phyloP scores from a whole-genome alignment of 2,113 vertebrate genomes.

The Alligator sinensis region DNA sequence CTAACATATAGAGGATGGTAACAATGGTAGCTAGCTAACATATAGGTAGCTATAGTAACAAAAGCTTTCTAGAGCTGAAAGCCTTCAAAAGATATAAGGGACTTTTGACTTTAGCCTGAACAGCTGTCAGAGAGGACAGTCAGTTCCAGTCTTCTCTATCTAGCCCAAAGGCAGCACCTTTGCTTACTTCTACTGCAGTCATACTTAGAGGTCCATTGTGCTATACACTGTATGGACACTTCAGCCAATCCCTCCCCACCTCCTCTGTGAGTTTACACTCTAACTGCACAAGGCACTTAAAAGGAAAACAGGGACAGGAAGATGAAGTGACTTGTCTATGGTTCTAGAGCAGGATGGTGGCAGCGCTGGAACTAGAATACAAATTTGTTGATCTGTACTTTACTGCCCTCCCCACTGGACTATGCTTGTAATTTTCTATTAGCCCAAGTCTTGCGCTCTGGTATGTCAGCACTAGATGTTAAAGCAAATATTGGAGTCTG shows the following conservation, averaged over 20 bases:
- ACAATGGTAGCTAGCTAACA: too few species aligned
- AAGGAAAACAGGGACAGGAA: not conserved
- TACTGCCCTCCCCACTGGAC: not conserved
- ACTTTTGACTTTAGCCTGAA: not conserved
- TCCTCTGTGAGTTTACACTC: not conserved
- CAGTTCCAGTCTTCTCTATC: too few species aligned
- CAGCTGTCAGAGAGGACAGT: not conserved
- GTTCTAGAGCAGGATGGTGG: not conserved
- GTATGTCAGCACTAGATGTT: not conserved
- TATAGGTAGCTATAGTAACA: not conserved
- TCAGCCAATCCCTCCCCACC: not conserved
- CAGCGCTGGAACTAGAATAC: not conserved
- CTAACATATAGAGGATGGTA: not conserved
- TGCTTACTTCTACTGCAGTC: too few species aligned
- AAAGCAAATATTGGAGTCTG: not conserved
- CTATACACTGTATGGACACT: not conserved
- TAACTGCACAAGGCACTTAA: not conserved
- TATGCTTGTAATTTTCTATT: not conserved
- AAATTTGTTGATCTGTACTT: not conserved
- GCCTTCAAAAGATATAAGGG: too few species aligned
- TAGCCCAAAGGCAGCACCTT: not conserved
- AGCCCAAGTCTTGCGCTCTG: not conserved
- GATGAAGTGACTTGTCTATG: not conserved
- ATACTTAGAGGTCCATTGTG: not conserved
- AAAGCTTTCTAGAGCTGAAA: not conserved